Conservation (phyloP, 2,888 invertebrate genomes). For the Amphipoea lucens region DNA sequence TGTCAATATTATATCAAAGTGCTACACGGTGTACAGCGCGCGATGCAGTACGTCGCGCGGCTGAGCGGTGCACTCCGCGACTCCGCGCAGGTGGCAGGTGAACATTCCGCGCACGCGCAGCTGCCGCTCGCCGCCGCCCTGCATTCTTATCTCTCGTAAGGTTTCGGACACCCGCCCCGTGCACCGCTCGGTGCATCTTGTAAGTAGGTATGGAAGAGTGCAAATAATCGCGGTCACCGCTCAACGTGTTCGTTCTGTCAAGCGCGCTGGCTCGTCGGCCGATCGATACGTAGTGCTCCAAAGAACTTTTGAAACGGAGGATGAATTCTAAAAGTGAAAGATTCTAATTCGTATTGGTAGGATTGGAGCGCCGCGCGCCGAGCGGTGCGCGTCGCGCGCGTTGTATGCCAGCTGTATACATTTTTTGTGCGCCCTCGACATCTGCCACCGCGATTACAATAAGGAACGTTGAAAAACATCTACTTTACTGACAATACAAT, state of each 20-base stretch:
- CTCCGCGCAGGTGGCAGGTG: conserved; percentile 64
- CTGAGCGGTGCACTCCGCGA: background rate
- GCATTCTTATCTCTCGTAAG: conserved; percentile 69
- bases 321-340: conserved; percentile 8
- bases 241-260: background rate
- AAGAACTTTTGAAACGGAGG: background rate
- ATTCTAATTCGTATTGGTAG: conserved; percentile 10
- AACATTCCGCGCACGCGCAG: conserved; percentile 73
- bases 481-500: conserved; percentile 10
- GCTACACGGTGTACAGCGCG: background rate
- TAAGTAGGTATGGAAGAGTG: background rate
- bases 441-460: conserved; percentile 42
- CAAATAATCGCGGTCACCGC: conserved; percentile 16
- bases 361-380: background rate
- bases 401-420: conserved; percentile 43
- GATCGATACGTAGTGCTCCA: background rate
- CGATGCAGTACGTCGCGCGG: background rate
- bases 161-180: conserved; percentile 37
- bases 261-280: background rate
- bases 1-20: background rate
- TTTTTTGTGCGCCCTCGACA: conserved; percentile 43
- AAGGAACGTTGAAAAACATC: conserved; percentile 21
- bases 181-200: background rate
- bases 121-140: conserved; percentile 58
- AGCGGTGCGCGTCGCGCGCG: conserved; percentile 21